Evolutionary conservation across 2,888 invertebrate species (phyloP).

Genomic region (Caenorhabditis sulstoni): DNA sequence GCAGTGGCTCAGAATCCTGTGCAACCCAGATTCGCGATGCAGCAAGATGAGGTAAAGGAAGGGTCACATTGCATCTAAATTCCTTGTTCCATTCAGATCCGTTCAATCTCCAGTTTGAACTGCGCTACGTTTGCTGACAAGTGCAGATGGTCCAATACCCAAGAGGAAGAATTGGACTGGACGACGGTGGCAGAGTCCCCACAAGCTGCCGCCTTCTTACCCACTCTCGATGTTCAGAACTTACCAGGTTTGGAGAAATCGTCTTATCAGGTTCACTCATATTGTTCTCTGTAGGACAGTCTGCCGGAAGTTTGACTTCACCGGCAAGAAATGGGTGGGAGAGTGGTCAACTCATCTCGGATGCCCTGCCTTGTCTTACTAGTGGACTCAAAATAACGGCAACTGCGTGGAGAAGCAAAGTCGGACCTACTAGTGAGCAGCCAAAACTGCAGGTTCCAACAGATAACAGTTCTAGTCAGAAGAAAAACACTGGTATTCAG

Average conservation of each 20-base stretch:
- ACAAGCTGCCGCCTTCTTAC: slow-evolving; percentile 58
- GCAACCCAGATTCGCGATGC: slow-evolving; percentile 61
- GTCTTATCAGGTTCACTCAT: too few relatives aligned
- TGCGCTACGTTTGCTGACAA: slow-evolving; percentile 62
- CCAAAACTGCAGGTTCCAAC: slow-evolving; percentile 68
- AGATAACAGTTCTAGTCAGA: not conserved
- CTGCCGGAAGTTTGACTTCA: slow-evolving; percentile 69
- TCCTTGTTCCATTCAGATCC: slow-evolving; percentile 26
- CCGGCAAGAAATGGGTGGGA: slow-evolving; percentile 70
- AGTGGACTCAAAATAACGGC: slow-evolving; percentile 64
- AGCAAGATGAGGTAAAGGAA: slow-evolving; percentile 60
- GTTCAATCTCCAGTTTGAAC: slow-evolving; percentile 59
- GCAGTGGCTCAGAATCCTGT: slow-evolving; percentile 54
- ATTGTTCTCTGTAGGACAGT: slow-evolving; percentile 63
- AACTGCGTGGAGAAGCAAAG: slow-evolving; percentile 69
- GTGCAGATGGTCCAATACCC: slow-evolving; percentile 73
- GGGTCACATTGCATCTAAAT: not conserved
- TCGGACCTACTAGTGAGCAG: slow-evolving; percentile 62
- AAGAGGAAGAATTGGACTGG: slow-evolving; percentile 75
- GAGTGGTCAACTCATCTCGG: slow-evolving; percentile 70
- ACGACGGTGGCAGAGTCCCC: slow-evolving; percentile 53
- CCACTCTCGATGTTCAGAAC: slow-evolving; percentile 59
- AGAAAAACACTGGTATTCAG: slow-evolving; percentile 52
- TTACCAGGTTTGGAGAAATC: slow-evolving; percentile 55
- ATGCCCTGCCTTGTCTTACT: slow-evolving; percentile 68